A percentile compares a stretch with the other conserved stretches of the same genome.
Conservation (phyloP, 92 coral and sea anemone species). For the Metridium senile region DNA sequence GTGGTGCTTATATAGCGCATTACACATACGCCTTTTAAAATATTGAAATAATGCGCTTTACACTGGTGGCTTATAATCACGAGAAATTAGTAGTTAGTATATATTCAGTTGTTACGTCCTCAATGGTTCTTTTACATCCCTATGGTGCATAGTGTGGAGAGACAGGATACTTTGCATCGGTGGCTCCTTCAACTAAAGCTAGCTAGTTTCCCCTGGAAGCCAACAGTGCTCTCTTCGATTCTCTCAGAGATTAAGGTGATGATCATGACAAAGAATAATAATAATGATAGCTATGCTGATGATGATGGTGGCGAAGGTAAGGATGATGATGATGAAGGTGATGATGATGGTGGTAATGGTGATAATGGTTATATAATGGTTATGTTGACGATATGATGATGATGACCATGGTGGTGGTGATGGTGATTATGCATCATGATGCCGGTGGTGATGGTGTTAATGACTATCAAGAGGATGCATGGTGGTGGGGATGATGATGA, state of each 20-base stretch:
- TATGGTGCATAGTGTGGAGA: no score
- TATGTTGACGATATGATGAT: not conserved
- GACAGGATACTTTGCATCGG: no score
- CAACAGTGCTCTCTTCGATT: no score
- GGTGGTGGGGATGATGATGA: not conserved
- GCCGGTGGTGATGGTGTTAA: not conserved
- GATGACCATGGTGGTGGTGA: not conserved
- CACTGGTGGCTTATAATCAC: no score
- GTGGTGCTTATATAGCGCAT: no score
- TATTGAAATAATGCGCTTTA: no score
- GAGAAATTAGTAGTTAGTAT: no score
- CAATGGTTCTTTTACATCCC: no score
- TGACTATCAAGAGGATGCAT: not conserved
- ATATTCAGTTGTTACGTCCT: no score
- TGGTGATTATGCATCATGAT: not conserved
- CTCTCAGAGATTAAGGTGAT: not conserved
- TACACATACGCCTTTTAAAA: no score
- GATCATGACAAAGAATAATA: not conserved
- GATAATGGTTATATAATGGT: not conserved
- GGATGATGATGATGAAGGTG: not conserved
- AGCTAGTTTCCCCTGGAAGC: no score
- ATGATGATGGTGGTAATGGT: not conserved
- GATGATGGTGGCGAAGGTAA: not conserved
- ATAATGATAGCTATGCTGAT: not conserved
- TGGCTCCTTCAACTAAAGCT: no score